Evolutionary conservation across 1,140 invertebrate species (phyloP), one percentile per base, ranked within the genome.

Genomic region (Mizuhopecten yessoensis): DNA sequence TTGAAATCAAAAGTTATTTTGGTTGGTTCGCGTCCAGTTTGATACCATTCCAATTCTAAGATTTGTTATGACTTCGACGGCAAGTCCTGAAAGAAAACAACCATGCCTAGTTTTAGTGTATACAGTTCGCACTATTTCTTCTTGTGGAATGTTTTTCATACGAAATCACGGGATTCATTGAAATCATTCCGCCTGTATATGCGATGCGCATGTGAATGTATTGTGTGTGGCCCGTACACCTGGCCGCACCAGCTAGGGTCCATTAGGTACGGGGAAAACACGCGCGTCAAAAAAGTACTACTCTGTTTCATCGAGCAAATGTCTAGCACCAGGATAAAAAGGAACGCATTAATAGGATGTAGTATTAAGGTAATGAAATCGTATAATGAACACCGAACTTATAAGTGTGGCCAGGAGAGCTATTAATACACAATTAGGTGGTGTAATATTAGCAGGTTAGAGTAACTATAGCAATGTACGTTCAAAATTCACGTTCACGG

Each of bases 211-310:
- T 75, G 23, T 75, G 23, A 29, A 75, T 29, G 57, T 75, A 75
- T 75, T 75, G 57, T 75, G 57, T 75, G 57, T 75, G 57, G 57
- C 57, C 57, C 57, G 57, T 75, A 75, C 57, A 75, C 57, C 57
- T 75, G 57, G 57, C 3, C 57, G 57, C 57, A 75, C 23, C 57
- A n/a, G 57, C 57, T 75, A n/a, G 57, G n/a, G 57, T 29, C 57
- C 57, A 75, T 75, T 75, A 75, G n/a, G 57, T 75, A 75, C 57
- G n/a, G 23, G n/a, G 0, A 75, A 29, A 75, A 29, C 57, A 75
- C n/a, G 57, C 57, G 57, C 57, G 57, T 75, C n/a, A n/a, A 75
- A 75, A 75, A 75, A 75, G 5, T 75, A 75, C 23, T 45, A 7
- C 42, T 45, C 42, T 2, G 57, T 29, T 29, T 75, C n/a, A 29